Conservation (phyloP, 2,797 vertebrate species). For the Anguilla marmorata region DNA sequence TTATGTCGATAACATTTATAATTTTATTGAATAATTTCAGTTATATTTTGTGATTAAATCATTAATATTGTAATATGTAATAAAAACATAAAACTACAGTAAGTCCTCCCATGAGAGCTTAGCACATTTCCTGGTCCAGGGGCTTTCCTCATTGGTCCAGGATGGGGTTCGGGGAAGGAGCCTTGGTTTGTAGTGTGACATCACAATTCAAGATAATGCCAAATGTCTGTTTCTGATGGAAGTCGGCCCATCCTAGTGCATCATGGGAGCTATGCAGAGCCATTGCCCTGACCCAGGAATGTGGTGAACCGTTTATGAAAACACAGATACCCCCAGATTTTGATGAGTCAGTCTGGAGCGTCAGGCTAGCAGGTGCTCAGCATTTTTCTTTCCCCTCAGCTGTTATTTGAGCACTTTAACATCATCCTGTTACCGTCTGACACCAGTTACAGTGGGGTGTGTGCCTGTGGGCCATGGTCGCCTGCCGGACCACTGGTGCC, state of each 20-base stretch:
- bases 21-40: neutral
- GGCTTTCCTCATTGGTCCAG: neutral
- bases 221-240: slow-evolving; percentile 5
- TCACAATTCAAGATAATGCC: neutral
- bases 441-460: neutral
- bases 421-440: neutral
- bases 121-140: neutral
- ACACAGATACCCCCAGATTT: neutral
- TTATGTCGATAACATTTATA: no score
- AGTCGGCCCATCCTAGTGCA: neutral
- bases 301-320: neutral
- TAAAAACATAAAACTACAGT: neutral
- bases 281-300: neutral
- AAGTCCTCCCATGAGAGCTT: neutral
- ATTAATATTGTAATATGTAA: neutral
- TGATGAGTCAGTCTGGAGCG: neutral
- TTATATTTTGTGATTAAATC: neutral
- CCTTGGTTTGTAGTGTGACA: neutral
- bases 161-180: neutral
- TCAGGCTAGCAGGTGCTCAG: slow-evolving; percentile 46
- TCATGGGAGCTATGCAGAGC: neutral
- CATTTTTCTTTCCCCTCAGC: slow-evolving; percentile 19
- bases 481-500: neutral
- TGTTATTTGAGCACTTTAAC: slow-evolving; percentile 11
- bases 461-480: neutral